phyloP scores from a whole-genome alignment of 2,888 invertebrate genomes.

The Dromius quadrimaculatus region DNA sequence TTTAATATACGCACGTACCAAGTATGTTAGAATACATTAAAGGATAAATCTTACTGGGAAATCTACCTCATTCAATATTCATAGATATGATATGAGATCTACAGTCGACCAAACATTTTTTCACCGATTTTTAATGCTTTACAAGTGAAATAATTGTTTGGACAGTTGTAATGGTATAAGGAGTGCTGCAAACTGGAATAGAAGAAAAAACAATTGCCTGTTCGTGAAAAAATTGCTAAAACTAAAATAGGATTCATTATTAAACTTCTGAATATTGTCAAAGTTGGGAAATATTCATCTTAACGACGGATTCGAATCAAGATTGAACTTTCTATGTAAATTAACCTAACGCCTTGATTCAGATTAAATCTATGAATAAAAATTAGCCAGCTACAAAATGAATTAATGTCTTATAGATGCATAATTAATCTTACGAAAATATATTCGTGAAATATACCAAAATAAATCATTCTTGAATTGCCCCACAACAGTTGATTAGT shows the following conservation, averaged over 20 bases:
- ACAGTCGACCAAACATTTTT: constrained; percentile 54
- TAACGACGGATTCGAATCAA: constrained; percentile 39
- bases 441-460: no score
- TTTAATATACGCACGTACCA: constrained; percentile 36
- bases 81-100: constrained; percentile 59
- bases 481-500: no score
- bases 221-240: no score
- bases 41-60: constrained; percentile 51
- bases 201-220: no score
- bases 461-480: no score
- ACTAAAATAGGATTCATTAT: no score
- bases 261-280: no score
- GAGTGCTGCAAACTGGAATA: constrained; percentile 50
- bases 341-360: constrained; percentile 43
- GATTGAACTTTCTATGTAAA: constrained; percentile 51
- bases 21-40: constrained; percentile 51
- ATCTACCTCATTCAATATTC: constrained; percentile 60
- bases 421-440: constrained; percentile 31
- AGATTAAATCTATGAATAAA: constrained; percentile 46
- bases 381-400: constrained; percentile 48
- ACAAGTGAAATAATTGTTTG: constrained; percentile 38
- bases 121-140: no score
- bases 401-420: constrained; percentile 43
- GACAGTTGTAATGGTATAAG: constrained; percentile 57
- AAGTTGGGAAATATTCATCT: no score